Base-by-base conservation (phyloP, 2,113 vertebrate species). In the Tragelaphus imberbis region DNA sequence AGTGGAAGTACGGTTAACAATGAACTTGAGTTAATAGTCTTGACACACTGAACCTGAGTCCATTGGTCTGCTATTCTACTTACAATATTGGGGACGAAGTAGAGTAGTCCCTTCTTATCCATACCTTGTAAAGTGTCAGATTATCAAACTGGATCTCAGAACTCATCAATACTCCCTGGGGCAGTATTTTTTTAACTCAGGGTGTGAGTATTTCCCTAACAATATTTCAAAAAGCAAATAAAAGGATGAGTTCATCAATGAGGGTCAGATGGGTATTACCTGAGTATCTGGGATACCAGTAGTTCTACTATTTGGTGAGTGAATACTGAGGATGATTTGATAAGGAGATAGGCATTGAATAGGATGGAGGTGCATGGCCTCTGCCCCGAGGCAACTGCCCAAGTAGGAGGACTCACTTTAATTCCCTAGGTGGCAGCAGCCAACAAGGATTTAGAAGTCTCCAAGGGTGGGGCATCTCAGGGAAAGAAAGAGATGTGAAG, bases 401-500 rank as follows among this genome's bases (percentile, higher is more conserved):
- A 81, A 79, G 65, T 27, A 88, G 28, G 19, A 95, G 25, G 91
- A 80, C 33, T 51, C 90, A 23, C 33, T 89, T 58, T 12, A 53
- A 25, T 80, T 96, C 90, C 84, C 95, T 95, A 98, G 95, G 53
- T 91, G 96, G 86, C 97, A 96, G 97, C 82, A 97, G 56, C 27
- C 16, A 95, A 84, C 79, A 65, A 92, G 68, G 53, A 68, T 68
- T 65, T 61, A 77, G 58, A 91, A 63, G 58, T 51, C 14, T 13
- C 28, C 27, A 0, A 75, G 11, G 82, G 5, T 65, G 51, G 56
- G 85, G n/a, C 33, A n/a, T 65, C 77, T 77, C 30, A 13, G 36
- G 53, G 7, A 75, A 56, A 65, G 53, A 58, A n/a, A 36, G 71
- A 80, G 40, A 58, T 15, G 3, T 65, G n/a, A 17, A 90, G 33